phyloP scores from a whole-genome alignment of 2,888 invertebrate genomes.

The Ormyrus pomaceus region DNA sequence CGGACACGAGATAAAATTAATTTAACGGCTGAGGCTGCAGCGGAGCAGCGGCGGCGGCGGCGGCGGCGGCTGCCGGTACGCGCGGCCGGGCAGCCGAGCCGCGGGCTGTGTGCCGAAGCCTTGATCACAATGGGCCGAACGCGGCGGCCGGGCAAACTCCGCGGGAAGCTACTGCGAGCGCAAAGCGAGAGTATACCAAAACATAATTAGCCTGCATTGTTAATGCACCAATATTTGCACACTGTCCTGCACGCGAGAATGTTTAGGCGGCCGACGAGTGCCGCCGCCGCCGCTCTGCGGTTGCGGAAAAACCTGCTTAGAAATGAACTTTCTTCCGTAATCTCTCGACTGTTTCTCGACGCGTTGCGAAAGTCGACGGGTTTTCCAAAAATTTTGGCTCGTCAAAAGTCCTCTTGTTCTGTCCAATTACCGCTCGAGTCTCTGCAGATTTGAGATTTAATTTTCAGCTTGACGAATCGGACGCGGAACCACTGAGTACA shows the following conservation, averaged over 20 bases:
- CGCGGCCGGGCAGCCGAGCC: constrained; percentile 56
- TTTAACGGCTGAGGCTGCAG: constrained; percentile 68
- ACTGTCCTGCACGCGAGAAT: constrained; percentile 68
- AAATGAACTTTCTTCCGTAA: no score
- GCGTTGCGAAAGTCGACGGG: no score
- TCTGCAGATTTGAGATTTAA: no score
- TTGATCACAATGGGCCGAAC: constrained; percentile 73
- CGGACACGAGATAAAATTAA: constrained; percentile 75
- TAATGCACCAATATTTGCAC: constrained; percentile 76
- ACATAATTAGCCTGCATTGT: constrained; percentile 76
- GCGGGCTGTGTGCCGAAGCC: constrained; percentile 62
- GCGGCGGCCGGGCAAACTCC: constrained; percentile 67
- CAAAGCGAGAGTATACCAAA: constrained; percentile 67
- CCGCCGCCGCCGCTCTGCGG: neutral
- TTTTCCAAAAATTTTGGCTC: no score
- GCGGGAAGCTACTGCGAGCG: neutral
- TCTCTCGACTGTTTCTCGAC: no score
- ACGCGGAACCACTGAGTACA: no score
- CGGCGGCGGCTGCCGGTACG: neutral
- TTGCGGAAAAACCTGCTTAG: neutral
- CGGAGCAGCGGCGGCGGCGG: constrained; percentile 6
- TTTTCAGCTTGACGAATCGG: no score
- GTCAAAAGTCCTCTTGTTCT: no score
- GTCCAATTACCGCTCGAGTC: no score
- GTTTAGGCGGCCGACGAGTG: neutral